Percentiles rank a stretch among this genome's conserved stretches.
Evolutionary conservation across 30 jellyfish, hydroid and myxozoan genomes (phyloP).

Genomic region (Aurelia sp.): DNA sequence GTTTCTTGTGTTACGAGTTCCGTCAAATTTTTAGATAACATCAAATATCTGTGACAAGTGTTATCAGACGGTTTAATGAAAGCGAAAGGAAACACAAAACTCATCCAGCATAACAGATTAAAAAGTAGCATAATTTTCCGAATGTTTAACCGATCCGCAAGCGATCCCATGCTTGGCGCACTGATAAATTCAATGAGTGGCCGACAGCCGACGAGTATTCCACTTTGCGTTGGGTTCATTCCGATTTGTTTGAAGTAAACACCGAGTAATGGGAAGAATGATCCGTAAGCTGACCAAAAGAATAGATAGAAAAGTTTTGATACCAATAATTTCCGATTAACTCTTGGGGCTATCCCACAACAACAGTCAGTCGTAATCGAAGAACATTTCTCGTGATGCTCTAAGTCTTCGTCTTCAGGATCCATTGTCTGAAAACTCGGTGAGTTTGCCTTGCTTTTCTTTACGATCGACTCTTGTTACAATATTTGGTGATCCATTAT

Average conservation of each 20-base stretch:
- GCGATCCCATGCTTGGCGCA: conserved; percentile 99
- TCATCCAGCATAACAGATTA: conserved; percentile 91
- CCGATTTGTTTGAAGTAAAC: conserved; percentile 99
- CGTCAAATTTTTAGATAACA: conserved; percentile 86
- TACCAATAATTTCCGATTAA: conserved; percentile 74
- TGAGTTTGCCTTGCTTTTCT: no score
- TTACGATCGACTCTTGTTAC: no score
- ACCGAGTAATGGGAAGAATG: conserved; percentile 98
- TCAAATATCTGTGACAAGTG: conserved; percentile 94
- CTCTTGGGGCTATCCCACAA: conserved; percentile 60
- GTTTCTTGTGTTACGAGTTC: conserved; percentile 96
- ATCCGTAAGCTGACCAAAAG: conserved; percentile 99
- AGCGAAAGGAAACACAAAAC: conserved; percentile 96
- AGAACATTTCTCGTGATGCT: conserved; percentile 49
- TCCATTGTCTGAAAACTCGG: conserved; percentile 17
- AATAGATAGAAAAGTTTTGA: conserved; percentile 86
- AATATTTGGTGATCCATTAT: no score
- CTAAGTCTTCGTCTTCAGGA: conserved; percentile 65
- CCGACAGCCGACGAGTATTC: conserved; percentile 96
- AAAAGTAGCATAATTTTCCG: conserved; percentile 89
- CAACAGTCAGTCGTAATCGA: conserved; percentile 39
- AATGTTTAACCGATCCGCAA: conserved; percentile 93
- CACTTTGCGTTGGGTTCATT: conserved; percentile 99
- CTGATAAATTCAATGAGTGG: conserved; percentile 95
- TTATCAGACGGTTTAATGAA: conserved; percentile 97